These are phyloP conservation scores for Aproaerema taeniolella DNA, from an alignment of 2,888 invertebrate genomes.

Conservation along the genomic window DNA sequence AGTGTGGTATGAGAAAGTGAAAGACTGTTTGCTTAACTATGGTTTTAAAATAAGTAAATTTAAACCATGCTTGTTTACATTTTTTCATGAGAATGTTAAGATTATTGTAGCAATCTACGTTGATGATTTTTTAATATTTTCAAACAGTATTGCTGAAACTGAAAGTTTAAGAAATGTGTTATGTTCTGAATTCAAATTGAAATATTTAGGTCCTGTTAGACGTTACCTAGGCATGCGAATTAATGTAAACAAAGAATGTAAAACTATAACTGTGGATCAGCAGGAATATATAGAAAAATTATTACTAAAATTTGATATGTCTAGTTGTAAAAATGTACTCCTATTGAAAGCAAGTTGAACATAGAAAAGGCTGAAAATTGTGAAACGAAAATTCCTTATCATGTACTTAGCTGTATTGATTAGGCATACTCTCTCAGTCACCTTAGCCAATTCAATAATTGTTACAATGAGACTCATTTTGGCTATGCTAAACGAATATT, in stretches of 20 bases:
- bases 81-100: not conserved
- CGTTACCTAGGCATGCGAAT: not conserved
- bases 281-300: conserved; percentile 2
- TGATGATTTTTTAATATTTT: conserved; percentile 5
- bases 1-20: conserved; percentile 1
- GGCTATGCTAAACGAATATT: conserved; percentile 15
- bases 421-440: conserved; percentile 14
- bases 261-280: conserved; percentile 1
- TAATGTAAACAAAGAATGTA: not conserved
- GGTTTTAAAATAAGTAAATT: not conserved
- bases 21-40: not conserved
- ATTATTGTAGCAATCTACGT: conserved; percentile 1
- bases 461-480: conserved; percentile 13
- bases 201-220: not conserved
- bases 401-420: conserved; percentile 9
- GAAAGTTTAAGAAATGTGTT: conserved; percentile 3
- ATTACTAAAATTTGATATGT: not conserved
- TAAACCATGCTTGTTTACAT: not conserved
- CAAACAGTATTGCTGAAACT: not conserved
- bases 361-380: not conserved
- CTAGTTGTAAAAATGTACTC: conserved; percentile 2
- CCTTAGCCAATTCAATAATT: conserved; percentile 19
- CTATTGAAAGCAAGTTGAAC: conserved; percentile 6
- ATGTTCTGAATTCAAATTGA: not conserved
- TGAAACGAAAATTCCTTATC: conserved; percentile 1